These are phyloP conservation scores for Arbacia lixula DNA, from an alignment of 53 echinoderm and acorn worm species.

Conservation along the genomic window DNA sequence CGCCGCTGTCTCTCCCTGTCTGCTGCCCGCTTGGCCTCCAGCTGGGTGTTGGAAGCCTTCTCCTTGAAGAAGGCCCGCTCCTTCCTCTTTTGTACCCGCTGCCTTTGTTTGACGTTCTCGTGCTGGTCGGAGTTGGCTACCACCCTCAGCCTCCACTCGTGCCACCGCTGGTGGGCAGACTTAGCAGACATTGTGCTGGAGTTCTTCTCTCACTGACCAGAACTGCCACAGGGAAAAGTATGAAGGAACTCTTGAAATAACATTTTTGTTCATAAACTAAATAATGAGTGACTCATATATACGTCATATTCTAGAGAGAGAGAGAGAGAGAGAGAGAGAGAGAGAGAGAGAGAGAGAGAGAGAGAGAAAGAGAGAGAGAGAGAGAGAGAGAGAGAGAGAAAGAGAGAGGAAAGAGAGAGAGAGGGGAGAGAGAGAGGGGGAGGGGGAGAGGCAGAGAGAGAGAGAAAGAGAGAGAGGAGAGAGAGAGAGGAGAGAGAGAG, in stretches of 20 bases:
- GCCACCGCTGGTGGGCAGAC: slow-evolving; percentile 35
- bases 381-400: not conserved
- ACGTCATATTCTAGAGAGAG: not conserved
- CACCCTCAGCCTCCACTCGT: slow-evolving; percentile 38
- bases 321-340: no score
- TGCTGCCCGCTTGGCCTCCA: slow-evolving; percentile 34
- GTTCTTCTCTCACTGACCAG: not conserved
- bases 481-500: not conserved
- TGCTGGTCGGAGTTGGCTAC: slow-evolving; percentile 34
- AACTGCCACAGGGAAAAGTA: not conserved
- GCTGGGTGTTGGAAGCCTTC: slow-evolving; percentile 27
- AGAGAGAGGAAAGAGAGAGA: not conserved
- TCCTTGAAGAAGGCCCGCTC: slow-evolving; percentile 41
- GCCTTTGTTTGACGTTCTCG: slow-evolving; percentile 42
- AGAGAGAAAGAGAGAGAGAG: not conserved
- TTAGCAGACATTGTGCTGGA: slow-evolving; percentile 33
- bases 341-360: no score
- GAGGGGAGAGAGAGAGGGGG: not conserved
- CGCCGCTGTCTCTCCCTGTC: slow-evolving; percentile 41
- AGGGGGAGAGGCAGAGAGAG: not conserved
- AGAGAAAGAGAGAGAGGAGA: not conserved
- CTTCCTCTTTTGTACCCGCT: slow-evolving; percentile 49
- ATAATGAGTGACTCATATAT: no score
- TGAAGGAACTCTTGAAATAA: not conserved
- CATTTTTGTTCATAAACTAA: no score